phyloP scores from a whole-genome alignment of 53 echinoderm and acorn worm genomes.

The Apostichopus leukothele region DNA sequence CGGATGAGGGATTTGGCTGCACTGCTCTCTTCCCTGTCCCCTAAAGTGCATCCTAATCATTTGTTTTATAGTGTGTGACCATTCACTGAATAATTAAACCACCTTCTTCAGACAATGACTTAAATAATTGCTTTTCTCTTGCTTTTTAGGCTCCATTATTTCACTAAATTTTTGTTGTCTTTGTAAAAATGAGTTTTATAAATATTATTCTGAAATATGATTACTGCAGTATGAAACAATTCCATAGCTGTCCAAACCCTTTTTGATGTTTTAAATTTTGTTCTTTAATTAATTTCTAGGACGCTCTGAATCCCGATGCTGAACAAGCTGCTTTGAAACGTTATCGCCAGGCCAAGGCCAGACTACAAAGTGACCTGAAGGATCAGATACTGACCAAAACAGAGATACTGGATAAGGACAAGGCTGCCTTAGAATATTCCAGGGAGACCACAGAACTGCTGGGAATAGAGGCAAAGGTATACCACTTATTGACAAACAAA shows the following conservation, averaged over 20 bases:
- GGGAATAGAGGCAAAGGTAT: slow-evolving; percentile 85
- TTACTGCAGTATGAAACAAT: too few species aligned
- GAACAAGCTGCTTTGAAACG: slow-evolving; percentile 77
- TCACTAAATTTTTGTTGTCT: too few species aligned
- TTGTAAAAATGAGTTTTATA: too few species aligned
- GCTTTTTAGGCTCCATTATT: too few species aligned
- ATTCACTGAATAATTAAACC: too few species aligned
- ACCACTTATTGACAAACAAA: not conserved
- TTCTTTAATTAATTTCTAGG: slow-evolving; percentile 42
- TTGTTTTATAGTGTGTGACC: too few species aligned
- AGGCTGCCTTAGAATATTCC: slow-evolving; percentile 79
- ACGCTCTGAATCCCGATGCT: slow-evolving; percentile 96
- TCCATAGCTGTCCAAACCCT: not conserved
- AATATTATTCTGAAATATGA: too few species aligned
- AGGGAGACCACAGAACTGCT: slow-evolving; percentile 89
- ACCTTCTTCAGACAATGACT: too few species aligned
- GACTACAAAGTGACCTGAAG: slow-evolving; percentile 83
- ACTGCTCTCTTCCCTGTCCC: too few species aligned
- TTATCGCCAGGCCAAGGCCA: slow-evolving; percentile 92
- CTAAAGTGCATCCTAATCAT: too few species aligned
- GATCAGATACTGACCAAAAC: slow-evolving; percentile 93
- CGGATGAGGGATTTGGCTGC: too few species aligned
- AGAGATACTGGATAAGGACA: slow-evolving; percentile 92
- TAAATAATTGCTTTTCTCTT: too few species aligned
- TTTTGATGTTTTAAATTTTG: not conserved